phyloP scores from a whole-genome alignment of 2,888 invertebrate species.

The Eupithecia pulchellata region DNA sequence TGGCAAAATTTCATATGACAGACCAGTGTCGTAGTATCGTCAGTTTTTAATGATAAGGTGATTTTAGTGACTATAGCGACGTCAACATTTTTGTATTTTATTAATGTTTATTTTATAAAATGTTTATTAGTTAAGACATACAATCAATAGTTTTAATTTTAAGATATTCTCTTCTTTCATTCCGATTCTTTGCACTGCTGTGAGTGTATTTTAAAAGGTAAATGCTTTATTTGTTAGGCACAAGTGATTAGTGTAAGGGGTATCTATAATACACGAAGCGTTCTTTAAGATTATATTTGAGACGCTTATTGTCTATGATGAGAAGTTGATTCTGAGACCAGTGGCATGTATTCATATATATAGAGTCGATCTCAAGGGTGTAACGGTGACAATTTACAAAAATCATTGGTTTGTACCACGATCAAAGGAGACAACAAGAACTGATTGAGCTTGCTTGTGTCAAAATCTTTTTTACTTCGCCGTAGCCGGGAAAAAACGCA shows the following conservation, averaged over 20 bases:
- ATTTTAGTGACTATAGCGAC: slow-evolving; percentile 50
- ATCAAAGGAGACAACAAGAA: neutral
- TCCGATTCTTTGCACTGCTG: slow-evolving; percentile 59
- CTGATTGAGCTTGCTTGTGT: neutral
- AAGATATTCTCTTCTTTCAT: slow-evolving; percentile 73
- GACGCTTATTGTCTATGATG: slow-evolving; percentile 46
- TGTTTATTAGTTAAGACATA: slow-evolving; percentile 50
- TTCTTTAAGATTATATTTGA: slow-evolving; percentile 31
- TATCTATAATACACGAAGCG: slow-evolving; percentile 19
- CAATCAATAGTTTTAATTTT: slow-evolving; percentile 51
- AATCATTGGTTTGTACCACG: neutral
- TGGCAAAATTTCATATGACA: neutral
- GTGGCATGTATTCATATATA: slow-evolving; percentile 5
- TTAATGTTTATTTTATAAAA: slow-evolving; percentile 60
- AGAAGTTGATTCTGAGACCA: slow-evolving; percentile 30
- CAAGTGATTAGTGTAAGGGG: slow-evolving; percentile 32
- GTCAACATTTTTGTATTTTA: slow-evolving; percentile 43
- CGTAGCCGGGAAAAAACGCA: neutral
- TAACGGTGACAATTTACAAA: slow-evolving; percentile 4
- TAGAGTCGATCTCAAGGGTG: slow-evolving; percentile 17
- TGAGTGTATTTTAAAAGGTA: slow-evolving; percentile 31
- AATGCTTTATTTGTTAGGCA: slow-evolving; percentile 38
- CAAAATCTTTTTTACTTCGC: neutral
- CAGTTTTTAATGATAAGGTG: neutral
- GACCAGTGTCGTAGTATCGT: neutral